Percentiles rank a stretch among this genome's conserved stretches.
phyloP scores from a whole-genome alignment of 2,888 invertebrate species.

The Stenodema calcarata region DNA sequence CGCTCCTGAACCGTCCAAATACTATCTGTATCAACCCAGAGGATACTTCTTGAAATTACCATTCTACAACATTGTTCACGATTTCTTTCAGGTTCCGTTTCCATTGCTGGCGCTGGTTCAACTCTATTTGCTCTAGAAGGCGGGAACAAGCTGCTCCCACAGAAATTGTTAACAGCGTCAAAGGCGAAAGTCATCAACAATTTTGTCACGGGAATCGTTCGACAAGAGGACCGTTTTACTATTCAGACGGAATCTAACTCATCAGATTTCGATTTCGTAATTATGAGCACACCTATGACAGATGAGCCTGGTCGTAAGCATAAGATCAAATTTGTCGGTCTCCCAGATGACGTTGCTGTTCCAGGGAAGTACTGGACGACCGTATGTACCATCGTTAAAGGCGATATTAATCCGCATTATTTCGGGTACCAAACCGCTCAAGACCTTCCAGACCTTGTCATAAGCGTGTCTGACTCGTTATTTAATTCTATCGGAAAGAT shows the following conservation, averaged over 20 bases:
- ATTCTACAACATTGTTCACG: neutral
- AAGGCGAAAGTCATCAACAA: constrained; percentile 61
- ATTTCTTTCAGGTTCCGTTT: constrained; percentile 60
- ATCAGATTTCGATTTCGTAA: constrained; percentile 66
- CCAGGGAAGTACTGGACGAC: constrained; percentile 65
- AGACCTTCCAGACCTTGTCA: constrained; percentile 61
- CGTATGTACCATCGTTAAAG: constrained; percentile 66
- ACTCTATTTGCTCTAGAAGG: constrained; percentile 67
- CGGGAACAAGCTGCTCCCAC: constrained; percentile 66
- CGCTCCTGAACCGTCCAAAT: too few relatives aligned
- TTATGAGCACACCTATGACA: constrained; percentile 67
- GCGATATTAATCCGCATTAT: constrained; percentile 62
- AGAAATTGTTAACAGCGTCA: constrained; percentile 61
- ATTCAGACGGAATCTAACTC: constrained; percentile 59
- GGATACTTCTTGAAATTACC: neutral
- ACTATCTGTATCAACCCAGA: too few relatives aligned
- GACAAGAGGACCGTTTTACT: constrained; percentile 9
- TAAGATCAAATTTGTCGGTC: constrained; percentile 63
- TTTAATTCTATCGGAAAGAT: constrained; percentile 64
- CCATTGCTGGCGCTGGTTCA: constrained; percentile 66
- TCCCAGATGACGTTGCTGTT: constrained; percentile 61
- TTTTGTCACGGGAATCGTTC: constrained; percentile 58
- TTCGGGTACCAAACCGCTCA: constrained; percentile 61
- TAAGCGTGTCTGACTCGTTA: constrained; percentile 64
- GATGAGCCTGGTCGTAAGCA: constrained; percentile 60